Conservation (phyloP, 2,888 invertebrate species). For the Harpalus rufipes region DNA sequence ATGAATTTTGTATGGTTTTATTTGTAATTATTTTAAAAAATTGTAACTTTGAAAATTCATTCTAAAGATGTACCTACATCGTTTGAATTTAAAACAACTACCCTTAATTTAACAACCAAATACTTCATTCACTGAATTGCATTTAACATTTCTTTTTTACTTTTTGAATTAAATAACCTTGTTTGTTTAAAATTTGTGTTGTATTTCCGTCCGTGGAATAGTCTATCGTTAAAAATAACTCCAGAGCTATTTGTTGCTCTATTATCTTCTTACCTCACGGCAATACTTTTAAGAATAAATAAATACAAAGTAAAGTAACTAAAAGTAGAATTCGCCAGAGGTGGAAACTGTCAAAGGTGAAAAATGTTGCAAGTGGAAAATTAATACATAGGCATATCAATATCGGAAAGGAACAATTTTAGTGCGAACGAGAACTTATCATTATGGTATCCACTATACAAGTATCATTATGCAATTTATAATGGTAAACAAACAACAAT, state of each 20-base stretch:
- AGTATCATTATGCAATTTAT: slow-evolving; percentile 52
- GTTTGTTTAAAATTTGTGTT: not conserved
- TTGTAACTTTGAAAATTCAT: too few species aligned
- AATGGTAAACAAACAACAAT: slow-evolving; percentile 50
- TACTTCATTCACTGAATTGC: too few species aligned
- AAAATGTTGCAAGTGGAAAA: slow-evolving; percentile 53
- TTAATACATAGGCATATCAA: slow-evolving; percentile 46
- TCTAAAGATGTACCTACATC: too few species aligned
- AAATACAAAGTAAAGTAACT: slow-evolving; percentile 52
- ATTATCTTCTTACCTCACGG: slow-evolving; percentile 33
- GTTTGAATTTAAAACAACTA: too few species aligned
- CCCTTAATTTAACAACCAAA: too few species aligned
- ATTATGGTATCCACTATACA: slow-evolving; percentile 40
- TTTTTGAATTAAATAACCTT: not conserved
- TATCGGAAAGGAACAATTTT: slow-evolving; percentile 56
- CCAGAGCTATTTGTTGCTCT: slow-evolving; percentile 34
- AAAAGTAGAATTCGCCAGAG: slow-evolving; percentile 52
- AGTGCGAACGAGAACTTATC: slow-evolving; percentile 39
- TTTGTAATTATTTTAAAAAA: too few species aligned
- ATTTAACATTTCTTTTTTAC: too few species aligned
- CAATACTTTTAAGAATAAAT: slow-evolving; percentile 51
- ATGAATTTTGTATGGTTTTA: too few species aligned
- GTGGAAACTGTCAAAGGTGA: slow-evolving; percentile 54
- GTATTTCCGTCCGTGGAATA: not conserved
- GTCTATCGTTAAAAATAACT: slow-evolving; percentile 20